These are phyloP conservation scores for Tachina lurida DNA, from an alignment of 2,888 invertebrate genomes.

Conservation along the genomic window DNA sequence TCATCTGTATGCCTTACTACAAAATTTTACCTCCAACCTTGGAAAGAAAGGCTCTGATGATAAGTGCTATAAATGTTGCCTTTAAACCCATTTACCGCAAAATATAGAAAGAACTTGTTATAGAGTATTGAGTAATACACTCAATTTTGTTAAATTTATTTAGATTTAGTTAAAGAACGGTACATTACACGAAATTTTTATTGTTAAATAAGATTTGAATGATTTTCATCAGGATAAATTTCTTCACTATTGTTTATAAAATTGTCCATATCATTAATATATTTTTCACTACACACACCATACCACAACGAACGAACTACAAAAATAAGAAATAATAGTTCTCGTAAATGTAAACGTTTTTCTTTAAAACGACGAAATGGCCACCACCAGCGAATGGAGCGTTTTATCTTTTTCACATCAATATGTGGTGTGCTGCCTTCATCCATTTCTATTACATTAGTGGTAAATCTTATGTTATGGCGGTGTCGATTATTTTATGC, in stretches of 20 bases:
- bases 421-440: constrained; percentile 22
- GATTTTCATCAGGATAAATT: constrained; percentile 13
- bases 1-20: too few relatives aligned
- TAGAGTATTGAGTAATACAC: constrained; percentile 50
- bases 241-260: constrained; percentile 45
- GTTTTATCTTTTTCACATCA: constrained; percentile 29
- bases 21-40: too few relatives aligned
- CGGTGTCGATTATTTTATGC: constrained; percentile 74
- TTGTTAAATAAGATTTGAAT: constrained; percentile 22
- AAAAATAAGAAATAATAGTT: constrained; percentile 72
- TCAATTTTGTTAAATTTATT: constrained; percentile 30
- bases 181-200: constrained; percentile 12
- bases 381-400: constrained; percentile 66
- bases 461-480: constrained; percentile 55
- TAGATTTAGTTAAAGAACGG: constrained; percentile 15
- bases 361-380: constrained; percentile 59
- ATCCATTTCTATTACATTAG: constrained; percentile 55
- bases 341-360: constrained; percentile 69
- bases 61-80: too few relatives aligned
- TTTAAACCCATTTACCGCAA: too few relatives aligned
- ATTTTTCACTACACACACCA: constrained; percentile 70
- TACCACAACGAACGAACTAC: constrained; percentile 74
- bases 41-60: too few relatives aligned
- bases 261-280: constrained; percentile 63
- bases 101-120: neutral